Base-by-base conservation (phyloP, 64 coral and sea anemone genomes). In the Montipora capricornis region DNA sequence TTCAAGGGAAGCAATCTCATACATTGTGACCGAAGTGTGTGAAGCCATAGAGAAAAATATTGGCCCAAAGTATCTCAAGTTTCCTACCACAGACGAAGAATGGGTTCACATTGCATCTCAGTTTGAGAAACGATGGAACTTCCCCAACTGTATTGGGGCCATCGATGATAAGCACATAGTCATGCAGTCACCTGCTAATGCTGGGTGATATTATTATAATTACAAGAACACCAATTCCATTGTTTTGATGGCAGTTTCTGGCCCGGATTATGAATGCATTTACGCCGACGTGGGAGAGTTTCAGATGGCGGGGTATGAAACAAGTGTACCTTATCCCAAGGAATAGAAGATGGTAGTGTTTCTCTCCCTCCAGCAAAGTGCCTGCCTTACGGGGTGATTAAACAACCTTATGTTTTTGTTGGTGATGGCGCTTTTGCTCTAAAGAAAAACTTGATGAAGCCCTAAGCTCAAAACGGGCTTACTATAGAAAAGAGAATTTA, bases 341-440 rank as follows among this genome's bases (percentile, higher is more conserved):
- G 78, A 50, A 80, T 46, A 49, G 78, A 80, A 22, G 78, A 80
- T 80, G 78, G 78, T 80, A 49, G 16, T 50, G 78, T 49, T 80
- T 78, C 68, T 71, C 68, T 70, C 83, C 61, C 83, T 47, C 62
- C 83, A 70, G 62, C 83, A 87, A 44, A 70, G 71, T 70, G 19
- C 20, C 83, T 71, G 61, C 83, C 61, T 47, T 87, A 48, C 49
- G 83, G 62, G 49, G 61, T 70, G 62, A 87, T n/a, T 47, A 45
- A 70, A 70, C 19, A 71, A 70, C 60, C 83, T 50, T 87, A 70
- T 70, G 58, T 87, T 87, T 70, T 87, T 68, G 59, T 87, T 87
- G 83, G 83, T 70, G 83, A 87, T 87, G 64, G 64, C 62, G 64
- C 62, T 75, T 47, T 74, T 13, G 69, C 68, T 5, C 7, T 20